These are phyloP conservation scores for Triplophysa yarkandensis DNA, from an alignment of 2,797 vertebrate genomes.

Conservation along the genomic window DNA sequence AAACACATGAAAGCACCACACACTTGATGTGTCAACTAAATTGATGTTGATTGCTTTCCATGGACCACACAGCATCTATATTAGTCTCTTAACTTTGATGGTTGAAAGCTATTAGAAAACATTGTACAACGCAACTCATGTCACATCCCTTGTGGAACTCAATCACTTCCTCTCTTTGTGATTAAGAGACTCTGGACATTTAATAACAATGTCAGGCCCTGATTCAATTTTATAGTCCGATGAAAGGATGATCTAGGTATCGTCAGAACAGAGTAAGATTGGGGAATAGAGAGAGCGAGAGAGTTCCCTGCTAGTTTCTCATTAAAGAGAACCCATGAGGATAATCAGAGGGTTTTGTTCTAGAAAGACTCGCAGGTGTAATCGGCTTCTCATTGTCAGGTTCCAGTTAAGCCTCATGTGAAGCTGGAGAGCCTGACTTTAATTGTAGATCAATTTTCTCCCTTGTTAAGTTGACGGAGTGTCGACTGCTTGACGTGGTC, in stretches of 20 bases:
- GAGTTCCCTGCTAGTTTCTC: slow-evolving; percentile 42
- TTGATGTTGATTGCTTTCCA: slow-evolving; percentile 37
- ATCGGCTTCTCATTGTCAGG: slow-evolving; percentile 52
- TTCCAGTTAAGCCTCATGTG: slow-evolving; percentile 35
- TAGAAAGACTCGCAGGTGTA: slow-evolving; percentile 49
- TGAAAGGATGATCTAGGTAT: slow-evolving; percentile 37
- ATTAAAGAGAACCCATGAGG: slow-evolving; percentile 53
- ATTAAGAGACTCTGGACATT: neutral
- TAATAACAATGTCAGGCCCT: slow-evolving; percentile 24
- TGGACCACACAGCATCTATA: neutral
- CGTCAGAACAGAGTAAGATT: slow-evolving; percentile 20
- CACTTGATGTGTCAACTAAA: slow-evolving; percentile 30
- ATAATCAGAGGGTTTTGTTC: slow-evolving; percentile 58
- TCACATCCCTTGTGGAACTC: slow-evolving; percentile 49
- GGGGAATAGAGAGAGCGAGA: slow-evolving; percentile 10
- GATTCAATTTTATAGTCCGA: slow-evolving; percentile 28
- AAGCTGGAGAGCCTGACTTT: slow-evolving; percentile 46
- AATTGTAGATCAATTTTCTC: slow-evolving; percentile 55
- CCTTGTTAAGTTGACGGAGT: slow-evolving; percentile 39
- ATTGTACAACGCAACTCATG: slow-evolving; percentile 36
- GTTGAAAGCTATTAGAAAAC: slow-evolving; percentile 35
- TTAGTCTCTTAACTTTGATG: slow-evolving; percentile 43
- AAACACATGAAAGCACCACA: neutral
- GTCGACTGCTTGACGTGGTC: slow-evolving; percentile 18
- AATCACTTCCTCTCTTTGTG: slow-evolving; percentile 37